A percentile compares a stretch with the other conserved stretches of the same genome.
Conservation (phyloP, 1,140 invertebrate genomes). For the Nephotettix cincticeps region DNA sequence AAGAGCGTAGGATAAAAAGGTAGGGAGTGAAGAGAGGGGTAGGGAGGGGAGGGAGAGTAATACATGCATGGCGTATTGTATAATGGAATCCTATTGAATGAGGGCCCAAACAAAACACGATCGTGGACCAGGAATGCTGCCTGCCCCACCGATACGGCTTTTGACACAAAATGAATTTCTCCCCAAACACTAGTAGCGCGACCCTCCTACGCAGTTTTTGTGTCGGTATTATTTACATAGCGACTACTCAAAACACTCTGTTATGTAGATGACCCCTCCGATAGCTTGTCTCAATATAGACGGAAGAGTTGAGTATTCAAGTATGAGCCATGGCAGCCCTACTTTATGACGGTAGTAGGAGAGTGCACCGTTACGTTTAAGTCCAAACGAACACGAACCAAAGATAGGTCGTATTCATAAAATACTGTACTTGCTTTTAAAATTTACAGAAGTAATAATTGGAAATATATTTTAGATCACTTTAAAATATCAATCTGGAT, state of each 20-base stretch:
- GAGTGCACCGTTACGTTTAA: too few species aligned
- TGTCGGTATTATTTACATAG: slow-evolving; percentile 10
- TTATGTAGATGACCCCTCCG: background rate
- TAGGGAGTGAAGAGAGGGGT: background rate
- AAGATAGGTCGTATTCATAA: too few species aligned
- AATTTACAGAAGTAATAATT: too few species aligned
- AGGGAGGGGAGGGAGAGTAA: slow-evolving; percentile 1
- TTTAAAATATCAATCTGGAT: too few species aligned
- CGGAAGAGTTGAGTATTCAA: too few species aligned
- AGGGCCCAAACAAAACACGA: slow-evolving; percentile 9
- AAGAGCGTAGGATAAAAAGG: too few species aligned
- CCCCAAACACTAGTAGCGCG: slow-evolving; percentile 7
- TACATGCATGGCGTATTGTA: slow-evolving; percentile 20
- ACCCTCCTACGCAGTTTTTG: background rate
- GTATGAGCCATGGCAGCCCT: too few species aligned
- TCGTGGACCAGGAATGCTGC: background rate
- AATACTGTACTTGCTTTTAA: too few species aligned
- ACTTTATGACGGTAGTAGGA: too few species aligned
- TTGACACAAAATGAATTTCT: slow-evolving; percentile 12
- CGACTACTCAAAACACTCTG: background rate
- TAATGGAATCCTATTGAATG: slow-evolving; percentile 23
- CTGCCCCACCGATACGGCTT: slow-evolving; percentile 5
- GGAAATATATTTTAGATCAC: too few species aligned
- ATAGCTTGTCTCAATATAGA: too few species aligned
- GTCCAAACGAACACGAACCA: too few species aligned